phyloP scores from a whole-genome alignment of 2,888 invertebrate species.

The Noctua pronuba region DNA sequence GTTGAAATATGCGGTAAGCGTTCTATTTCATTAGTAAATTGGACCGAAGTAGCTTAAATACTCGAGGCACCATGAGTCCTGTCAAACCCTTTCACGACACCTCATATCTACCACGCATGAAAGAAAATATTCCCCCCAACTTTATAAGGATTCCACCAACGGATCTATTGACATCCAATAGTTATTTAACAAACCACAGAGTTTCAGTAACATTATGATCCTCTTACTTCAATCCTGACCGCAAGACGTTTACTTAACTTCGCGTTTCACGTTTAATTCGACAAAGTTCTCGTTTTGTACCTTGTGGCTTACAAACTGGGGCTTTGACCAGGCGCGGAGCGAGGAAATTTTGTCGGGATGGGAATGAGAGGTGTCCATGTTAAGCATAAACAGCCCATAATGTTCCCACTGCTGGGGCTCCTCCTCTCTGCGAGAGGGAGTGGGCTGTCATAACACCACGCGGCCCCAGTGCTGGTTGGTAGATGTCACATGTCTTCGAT shows the following conservation, averaged over 20 bases:
- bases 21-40: neutral
- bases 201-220: slow-evolving; percentile 67
- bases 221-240: slow-evolving; percentile 59
- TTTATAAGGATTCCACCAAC: slow-evolving; percentile 30
- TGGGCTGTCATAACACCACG: neutral
- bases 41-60: neutral
- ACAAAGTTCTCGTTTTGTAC: slow-evolving; percentile 62
- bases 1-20: too few relatives aligned
- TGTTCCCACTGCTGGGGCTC: too few relatives aligned
- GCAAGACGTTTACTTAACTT: slow-evolving; percentile 68
- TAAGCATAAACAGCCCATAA: too few relatives aligned
- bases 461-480: too few relatives aligned
- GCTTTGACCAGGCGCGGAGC: neutral
- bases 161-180: slow-evolving; percentile 47
- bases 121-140: slow-evolving; percentile 6
- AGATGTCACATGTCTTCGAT: neutral
- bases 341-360: neutral
- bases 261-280: slow-evolving; percentile 65
- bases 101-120: neutral
- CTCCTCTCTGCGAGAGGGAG: neutral
- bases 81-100: neutral
- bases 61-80: neutral
- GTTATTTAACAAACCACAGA: slow-evolving; percentile 63
- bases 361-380: neutral
- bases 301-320: slow-evolving; percentile 53